A percentile compares a stretch with the other conserved stretches of the same genome.
These are phyloP conservation scores for Halictus ligatus DNA, from an alignment of 2,888 invertebrate genomes.

Conservation along the genomic window DNA sequence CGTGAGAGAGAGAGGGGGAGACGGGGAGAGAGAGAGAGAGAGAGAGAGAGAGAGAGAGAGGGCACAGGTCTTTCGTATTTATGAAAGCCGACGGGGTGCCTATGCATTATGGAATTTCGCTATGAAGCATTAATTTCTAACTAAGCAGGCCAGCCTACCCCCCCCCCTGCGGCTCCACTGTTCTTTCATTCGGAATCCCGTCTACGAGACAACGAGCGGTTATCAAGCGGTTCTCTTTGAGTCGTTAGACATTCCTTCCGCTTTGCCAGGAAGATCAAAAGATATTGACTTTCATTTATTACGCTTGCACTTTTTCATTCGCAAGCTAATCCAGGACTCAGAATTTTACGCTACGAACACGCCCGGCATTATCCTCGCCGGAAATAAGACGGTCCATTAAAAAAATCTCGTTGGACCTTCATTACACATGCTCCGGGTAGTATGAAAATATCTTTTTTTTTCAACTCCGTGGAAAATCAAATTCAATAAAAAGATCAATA, in stretches of 20 bases:
- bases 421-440: rapidly evolving
- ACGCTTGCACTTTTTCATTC: background rate
- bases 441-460: background rate
- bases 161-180: background rate
- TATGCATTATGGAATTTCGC: conserved; percentile 34
- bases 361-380: background rate
- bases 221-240: background rate
- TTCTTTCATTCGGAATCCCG: background rate
- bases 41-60: no score
- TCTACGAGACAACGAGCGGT: background rate
- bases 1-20: no score
- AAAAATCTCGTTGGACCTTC: background rate
- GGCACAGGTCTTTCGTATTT: conserved; percentile 10
- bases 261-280: background rate
- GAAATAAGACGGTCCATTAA: background rate
- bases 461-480: no score
- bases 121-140: conserved; percentile 25
- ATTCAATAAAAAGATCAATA: no score
- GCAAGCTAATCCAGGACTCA: no score
- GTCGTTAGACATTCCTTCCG: background rate
- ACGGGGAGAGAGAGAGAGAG: no score
- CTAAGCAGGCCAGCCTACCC: background rate
- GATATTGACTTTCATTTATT: conserved; percentile 6
- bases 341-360: background rate
- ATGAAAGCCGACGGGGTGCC: background rate